A percentile compares a stretch with the other conserved stretches of the same genome.
phyloP scores from a whole-genome alignment of 2,888 invertebrate genomes.

The Agonopterix arenella region DNA sequence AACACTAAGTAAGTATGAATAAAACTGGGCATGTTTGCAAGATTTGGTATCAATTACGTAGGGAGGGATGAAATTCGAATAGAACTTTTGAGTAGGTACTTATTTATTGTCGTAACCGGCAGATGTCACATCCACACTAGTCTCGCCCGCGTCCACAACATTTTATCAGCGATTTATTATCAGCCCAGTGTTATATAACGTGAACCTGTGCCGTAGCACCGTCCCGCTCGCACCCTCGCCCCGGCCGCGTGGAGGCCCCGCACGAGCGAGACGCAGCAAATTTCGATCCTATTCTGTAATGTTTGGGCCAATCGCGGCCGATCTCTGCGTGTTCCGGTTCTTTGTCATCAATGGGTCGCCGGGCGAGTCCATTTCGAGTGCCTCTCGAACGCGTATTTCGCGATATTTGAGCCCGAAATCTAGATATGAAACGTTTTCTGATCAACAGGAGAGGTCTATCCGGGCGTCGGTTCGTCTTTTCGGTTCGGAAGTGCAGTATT shows the following conservation, averaged over 20 bases:
- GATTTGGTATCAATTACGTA: too few relatives aligned
- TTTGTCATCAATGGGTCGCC: conserved; percentile 84
- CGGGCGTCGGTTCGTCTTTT: conserved; percentile 11
- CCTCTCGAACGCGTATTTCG: conserved; percentile 47
- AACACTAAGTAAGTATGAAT: too few relatives aligned
- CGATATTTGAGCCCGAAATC: conserved; percentile 20
- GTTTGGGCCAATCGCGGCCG: conserved; percentile 76
- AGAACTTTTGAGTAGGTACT: too few relatives aligned
- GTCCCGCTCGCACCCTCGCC: conserved; percentile 41
- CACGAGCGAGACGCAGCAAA: conserved; percentile 50
- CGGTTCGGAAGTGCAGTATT: conserved; percentile 30
- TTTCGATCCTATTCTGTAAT: conserved; percentile 71
- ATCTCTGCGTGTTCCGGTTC: conserved; percentile 79
- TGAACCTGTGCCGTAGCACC: conserved; percentile 35
- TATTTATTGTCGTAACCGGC: background rate
- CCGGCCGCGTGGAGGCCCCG: conserved; percentile 7
- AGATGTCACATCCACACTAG: conserved; percentile 37
- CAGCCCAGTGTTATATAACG: conserved; percentile 66
- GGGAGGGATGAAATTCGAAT: too few relatives aligned
- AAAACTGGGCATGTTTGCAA: too few relatives aligned
- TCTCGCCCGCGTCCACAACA: conserved; percentile 43
- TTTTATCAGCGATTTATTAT: conserved; percentile 74
- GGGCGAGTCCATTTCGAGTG: conserved; percentile 76
- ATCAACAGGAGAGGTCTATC: conserved; percentile 14
- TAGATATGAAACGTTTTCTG: conserved; percentile 16